A percentile compares a stretch with the other conserved stretches of the same genome.
Evolutionary conservation across 2,113 vertebrate species (phyloP).

Genomic region (Phyllopteryx taeniolatus): DNA sequence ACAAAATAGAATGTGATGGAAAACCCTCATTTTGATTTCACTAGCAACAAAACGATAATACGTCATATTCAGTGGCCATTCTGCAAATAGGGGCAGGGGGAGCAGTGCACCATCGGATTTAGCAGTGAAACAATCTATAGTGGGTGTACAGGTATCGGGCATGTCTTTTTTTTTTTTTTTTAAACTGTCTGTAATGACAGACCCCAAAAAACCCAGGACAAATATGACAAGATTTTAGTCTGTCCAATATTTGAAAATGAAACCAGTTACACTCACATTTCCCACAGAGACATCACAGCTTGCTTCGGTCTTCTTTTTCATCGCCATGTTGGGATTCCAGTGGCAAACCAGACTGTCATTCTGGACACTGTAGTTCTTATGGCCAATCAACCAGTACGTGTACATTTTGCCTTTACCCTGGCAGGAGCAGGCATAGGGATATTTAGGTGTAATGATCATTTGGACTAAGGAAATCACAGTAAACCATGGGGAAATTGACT

Average conservation of each 20-base stretch:
- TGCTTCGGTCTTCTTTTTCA: conserved; percentile 67
- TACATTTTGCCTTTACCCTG: conserved; percentile 89
- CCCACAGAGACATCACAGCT: conserved; percentile 62
- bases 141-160: no score
- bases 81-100: no score
- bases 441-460: background rate
- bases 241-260: background rate
- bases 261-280: background rate
- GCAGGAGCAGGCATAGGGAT: background rate
- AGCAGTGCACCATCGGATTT: no score
- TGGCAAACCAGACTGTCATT: conserved; percentile 90
- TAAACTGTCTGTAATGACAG: no score
- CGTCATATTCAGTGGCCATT: no score
- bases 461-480: background rate
- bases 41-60: no score
- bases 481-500: background rate
- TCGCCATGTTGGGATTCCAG: conserved; percentile 79
- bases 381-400: conserved; percentile 87
- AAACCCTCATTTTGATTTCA: background rate
- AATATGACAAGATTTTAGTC: background rate
- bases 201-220: background rate
- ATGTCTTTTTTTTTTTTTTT: no score
- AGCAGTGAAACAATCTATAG: no score
- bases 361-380: conserved; percentile 87
- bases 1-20: no score